phyloP scores from a whole-genome alignment of 1,140 invertebrate species.

The Drosophila takahashii region DNA sequence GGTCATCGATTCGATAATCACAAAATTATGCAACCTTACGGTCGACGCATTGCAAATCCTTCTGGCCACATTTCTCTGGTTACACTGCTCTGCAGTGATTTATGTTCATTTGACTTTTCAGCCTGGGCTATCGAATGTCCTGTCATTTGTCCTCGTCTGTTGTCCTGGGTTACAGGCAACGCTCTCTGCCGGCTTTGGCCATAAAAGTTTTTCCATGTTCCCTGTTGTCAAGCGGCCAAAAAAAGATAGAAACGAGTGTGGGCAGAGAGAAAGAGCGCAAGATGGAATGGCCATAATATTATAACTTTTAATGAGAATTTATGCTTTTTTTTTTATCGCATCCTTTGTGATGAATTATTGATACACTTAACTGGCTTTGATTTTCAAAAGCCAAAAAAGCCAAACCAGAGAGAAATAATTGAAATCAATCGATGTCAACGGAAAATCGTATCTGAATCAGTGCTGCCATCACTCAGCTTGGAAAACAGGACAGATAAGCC shows the following conservation, averaged over 20 bases:
- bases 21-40: conserved; percentile 56
- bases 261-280: conserved; percentile 16
- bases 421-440: background rate
- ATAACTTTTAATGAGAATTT: conserved; percentile 79
- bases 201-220: conserved; percentile 65
- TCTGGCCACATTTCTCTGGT: conserved; percentile 5
- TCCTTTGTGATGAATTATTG: conserved; percentile 45
- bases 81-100: conserved; percentile 46
- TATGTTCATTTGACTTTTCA: conserved; percentile 31
- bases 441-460: conserved; percentile 1
- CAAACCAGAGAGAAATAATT: background rate
- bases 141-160: conserved; percentile 65
- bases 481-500: no score
- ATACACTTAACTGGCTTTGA: conserved; percentile 24
- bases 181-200: conserved; percentile 13
- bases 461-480: no score
- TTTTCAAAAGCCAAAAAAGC: background rate
- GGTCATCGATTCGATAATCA: conserved; percentile 49
- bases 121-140: conserved; percentile 50
- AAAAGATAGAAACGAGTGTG: conserved; percentile 14
- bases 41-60: conserved; percentile 16
- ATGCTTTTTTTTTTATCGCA: conserved; percentile 55
- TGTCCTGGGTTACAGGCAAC: conserved; percentile 32
- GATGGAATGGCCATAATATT: conserved; percentile 14
- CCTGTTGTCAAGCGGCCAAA: conserved; percentile 61